Conservation (phyloP, 2,113 vertebrate genomes). For the Pseudolaguvia tuberculata region DNA sequence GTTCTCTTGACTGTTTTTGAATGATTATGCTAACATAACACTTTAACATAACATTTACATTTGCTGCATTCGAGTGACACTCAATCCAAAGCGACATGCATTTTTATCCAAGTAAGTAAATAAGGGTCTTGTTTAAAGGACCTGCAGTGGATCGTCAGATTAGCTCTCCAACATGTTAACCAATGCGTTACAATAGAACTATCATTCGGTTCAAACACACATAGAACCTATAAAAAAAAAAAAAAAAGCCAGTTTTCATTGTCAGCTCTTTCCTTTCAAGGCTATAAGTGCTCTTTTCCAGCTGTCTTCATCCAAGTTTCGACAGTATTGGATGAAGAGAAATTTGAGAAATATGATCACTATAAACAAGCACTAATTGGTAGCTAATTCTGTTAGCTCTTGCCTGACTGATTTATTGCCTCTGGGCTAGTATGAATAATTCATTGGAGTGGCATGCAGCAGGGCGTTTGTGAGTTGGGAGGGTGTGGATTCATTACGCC, state of each 20-base stretch:
- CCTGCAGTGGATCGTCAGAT: too few species aligned
- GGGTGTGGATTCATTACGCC: conserved; percentile 70
- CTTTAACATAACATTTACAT: too few species aligned
- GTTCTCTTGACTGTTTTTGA: too few species aligned
- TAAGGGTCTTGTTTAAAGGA: too few species aligned
- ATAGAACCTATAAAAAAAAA: not conserved
- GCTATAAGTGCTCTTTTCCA: conserved; percentile 20
- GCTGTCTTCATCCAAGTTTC: conserved; percentile 6
- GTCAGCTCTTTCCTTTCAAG: conserved; percentile 32
- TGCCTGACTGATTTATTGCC: conserved; percentile 87
- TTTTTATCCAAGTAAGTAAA: too few species aligned
- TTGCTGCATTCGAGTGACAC: too few species aligned
- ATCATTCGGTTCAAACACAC: not conserved
- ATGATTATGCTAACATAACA: too few species aligned
- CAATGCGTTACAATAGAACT: not conserved
- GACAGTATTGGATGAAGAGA: conserved; percentile 22
- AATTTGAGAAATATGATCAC: conserved; percentile 54
- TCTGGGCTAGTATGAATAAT: conserved; percentile 85
- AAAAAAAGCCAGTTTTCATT: conserved; percentile 1
- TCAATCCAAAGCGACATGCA: too few species aligned
- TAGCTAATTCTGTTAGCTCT: conserved; percentile 82
- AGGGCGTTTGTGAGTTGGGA: conserved; percentile 66
- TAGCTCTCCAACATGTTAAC: too few species aligned
- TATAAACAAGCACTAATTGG: conserved; percentile 84
- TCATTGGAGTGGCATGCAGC: conserved; percentile 67